Evolutionary conservation across 1,140 invertebrate species (phyloP).

Genomic region (Trissolcus basalis): DNA sequence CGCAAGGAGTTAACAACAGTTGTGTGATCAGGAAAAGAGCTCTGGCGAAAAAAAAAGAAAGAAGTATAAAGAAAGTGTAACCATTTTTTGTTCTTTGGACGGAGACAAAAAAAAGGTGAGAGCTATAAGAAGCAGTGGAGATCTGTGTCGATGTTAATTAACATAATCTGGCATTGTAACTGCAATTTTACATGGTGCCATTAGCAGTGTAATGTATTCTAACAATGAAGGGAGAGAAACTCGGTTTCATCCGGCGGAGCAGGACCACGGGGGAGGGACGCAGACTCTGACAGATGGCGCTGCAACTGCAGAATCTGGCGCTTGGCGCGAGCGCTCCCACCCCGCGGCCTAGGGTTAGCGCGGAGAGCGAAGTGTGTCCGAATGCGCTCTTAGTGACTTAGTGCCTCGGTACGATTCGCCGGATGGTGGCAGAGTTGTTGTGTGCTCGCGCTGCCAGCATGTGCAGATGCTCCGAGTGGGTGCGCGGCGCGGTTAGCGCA

Average conservation of each 20-base stretch:
- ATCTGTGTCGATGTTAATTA: neutral
- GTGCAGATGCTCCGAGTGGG: too few species aligned
- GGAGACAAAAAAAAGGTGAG: too few species aligned
- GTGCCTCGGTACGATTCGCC: constrained; percentile 50
- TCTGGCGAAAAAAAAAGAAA: too few species aligned
- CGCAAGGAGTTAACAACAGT: too few species aligned
- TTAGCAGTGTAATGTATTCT: neutral
- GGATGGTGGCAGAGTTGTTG: constrained; percentile 28
- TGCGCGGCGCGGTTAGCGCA: too few species aligned
- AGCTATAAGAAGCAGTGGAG: too few species aligned
- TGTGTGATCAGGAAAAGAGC: too few species aligned
- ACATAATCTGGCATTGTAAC: neutral
- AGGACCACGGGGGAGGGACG: constrained; percentile 38
- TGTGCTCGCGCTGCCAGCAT: constrained; percentile 13
- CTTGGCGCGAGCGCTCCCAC: constrained; percentile 31
- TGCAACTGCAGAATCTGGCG: constrained; percentile 40
- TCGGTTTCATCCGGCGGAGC: constrained; percentile 12
- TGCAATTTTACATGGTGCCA: neutral
- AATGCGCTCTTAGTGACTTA: constrained; percentile 41
- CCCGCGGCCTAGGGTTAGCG: constrained; percentile 39
- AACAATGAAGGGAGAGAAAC: constrained; percentile 12
- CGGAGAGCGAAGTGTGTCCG: constrained; percentile 32
- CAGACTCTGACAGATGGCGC: constrained; percentile 53
- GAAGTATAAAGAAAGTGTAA: too few species aligned
- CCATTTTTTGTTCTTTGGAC: too few species aligned